Conservation (phyloP, 2,797 vertebrate species). For the Sebastolobus altivelis region DNA sequence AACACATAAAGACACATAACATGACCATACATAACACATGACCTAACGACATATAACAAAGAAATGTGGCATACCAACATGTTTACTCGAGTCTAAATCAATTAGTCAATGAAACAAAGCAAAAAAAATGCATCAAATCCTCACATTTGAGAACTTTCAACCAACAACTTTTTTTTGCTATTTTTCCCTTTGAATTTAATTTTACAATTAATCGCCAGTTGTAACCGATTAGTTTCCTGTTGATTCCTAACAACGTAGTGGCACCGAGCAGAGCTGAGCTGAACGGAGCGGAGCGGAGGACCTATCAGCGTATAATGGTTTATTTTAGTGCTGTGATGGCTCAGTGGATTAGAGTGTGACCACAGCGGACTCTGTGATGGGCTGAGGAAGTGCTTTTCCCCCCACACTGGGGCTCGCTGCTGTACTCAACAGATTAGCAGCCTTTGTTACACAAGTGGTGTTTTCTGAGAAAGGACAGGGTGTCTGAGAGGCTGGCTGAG, state of each 20-base stretch:
- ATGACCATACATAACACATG: neutral
- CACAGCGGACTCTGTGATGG: constrained; percentile 67
- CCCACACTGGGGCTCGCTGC: constrained; percentile 67
- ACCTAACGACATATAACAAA: neutral
- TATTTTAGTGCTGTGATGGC: constrained; percentile 74
- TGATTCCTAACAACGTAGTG: constrained; percentile 11
- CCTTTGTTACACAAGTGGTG: constrained; percentile 78
- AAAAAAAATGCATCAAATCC: neutral
- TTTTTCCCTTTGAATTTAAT: neutral
- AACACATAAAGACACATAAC: neutral
- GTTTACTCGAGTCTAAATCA: too few relatives aligned
- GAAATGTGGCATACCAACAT: too few relatives aligned
- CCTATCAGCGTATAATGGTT: constrained; percentile 64
- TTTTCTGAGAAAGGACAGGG: constrained; percentile 73
- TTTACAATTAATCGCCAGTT: constrained; percentile 11
- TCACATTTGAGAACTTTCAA: neutral
- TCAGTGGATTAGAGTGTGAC: constrained; percentile 79
- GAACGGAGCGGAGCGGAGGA: constrained; percentile 32
- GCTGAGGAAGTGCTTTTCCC: constrained; percentile 62
- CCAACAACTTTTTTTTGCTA: neutral
- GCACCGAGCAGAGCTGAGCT: neutral
- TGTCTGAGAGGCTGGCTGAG: constrained; percentile 70
- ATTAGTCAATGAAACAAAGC: neutral
- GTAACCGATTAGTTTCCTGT: constrained; percentile 22
- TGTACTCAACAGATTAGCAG: constrained; percentile 80